phyloP scores from a whole-genome alignment of 2,888 invertebrate species.

The Zeuzera pyrina region DNA sequence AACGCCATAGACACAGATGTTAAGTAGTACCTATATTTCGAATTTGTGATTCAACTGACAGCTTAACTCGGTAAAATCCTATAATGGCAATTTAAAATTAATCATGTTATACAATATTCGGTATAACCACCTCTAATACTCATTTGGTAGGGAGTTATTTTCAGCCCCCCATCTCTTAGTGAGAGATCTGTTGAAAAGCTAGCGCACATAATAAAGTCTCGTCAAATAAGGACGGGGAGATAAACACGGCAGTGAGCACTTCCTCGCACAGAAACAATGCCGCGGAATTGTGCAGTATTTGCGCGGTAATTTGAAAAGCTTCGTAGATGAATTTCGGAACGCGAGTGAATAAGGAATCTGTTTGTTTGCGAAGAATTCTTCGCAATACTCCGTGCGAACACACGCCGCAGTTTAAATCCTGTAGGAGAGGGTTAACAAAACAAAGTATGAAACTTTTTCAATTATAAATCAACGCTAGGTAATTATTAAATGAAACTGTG shows the following conservation, averaged over 20 bases:
- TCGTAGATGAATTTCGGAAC: slow-evolving; percentile 12
- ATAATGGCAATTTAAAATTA: slow-evolving; percentile 28
- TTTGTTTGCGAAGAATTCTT: not conserved
- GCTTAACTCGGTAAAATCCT: too few relatives aligned
- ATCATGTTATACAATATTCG: slow-evolving; percentile 19
- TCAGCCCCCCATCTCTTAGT: not conserved
- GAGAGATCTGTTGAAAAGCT: slow-evolving; percentile 25
- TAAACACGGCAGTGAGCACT: slow-evolving; percentile 21
- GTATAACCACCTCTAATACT: not conserved
- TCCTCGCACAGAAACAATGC: slow-evolving; percentile 15
- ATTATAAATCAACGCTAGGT: too few relatives aligned
- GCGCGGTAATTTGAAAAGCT: slow-evolving; percentile 33
- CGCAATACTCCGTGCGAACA: not conserved
- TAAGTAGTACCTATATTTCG: too few relatives aligned
- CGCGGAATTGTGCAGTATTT: slow-evolving; percentile 30
- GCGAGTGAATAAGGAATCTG: slow-evolving; percentile 10
- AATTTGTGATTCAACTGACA: too few relatives aligned
- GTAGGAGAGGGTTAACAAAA: too few relatives aligned
- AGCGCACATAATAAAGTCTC: slow-evolving; percentile 41
- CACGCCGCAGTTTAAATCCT: too few relatives aligned
- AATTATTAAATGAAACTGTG: too few relatives aligned
- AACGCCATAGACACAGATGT: too few relatives aligned
- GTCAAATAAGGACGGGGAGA: slow-evolving; percentile 38
- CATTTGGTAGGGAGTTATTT: not conserved
- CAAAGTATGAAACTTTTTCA: too few relatives aligned